Conservation (phyloP, 1,140 invertebrate genomes). For the Pogonomyrmex barbatus region DNA sequence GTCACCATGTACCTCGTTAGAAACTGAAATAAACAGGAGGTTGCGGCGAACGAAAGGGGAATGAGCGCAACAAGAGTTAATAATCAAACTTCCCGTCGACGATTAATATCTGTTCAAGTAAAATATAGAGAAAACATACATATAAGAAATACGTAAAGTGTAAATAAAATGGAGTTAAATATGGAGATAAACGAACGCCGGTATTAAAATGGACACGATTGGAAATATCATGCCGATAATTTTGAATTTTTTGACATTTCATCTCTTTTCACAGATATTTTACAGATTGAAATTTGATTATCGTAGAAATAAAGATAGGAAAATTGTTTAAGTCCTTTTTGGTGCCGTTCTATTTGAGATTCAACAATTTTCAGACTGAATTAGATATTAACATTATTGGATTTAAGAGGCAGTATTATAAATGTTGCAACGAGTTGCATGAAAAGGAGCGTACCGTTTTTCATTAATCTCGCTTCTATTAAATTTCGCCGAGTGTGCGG, state of each 20-base stretch:
- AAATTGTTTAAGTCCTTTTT: not conserved
- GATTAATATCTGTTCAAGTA: conserved; percentile 24
- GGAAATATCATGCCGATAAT: not conserved
- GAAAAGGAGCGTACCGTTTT: conserved; percentile 47
- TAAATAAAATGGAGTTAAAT: not conserved
- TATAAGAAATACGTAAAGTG: not conserved
- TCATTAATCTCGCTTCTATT: conserved; percentile 58
- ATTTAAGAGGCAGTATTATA: conserved; percentile 29
- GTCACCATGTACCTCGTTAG: conserved; percentile 32
- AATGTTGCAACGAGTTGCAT: conserved; percentile 45
- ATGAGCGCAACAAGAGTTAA: conserved; percentile 18
- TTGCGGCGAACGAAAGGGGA: conserved; percentile 14
- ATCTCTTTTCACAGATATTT: not conserved
- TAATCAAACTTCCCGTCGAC: conserved; percentile 14
- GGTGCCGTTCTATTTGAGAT: not conserved
- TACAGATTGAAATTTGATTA: conserved; percentile 13
- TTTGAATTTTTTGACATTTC: not conserved
- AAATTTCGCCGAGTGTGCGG: conserved; percentile 50
- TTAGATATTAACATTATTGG: conserved; percentile 22
- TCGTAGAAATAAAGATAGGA: not conserved
- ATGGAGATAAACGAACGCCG: not conserved
- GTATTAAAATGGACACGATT: not conserved
- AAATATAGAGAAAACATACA: not conserved
- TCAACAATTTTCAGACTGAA: conserved; percentile 27
- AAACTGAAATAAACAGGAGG: conserved; percentile 39